Percentiles rank a stretch among this genome's conserved stretches.
Evolutionary conservation across 2,888 invertebrate genomes (phyloP).

Genomic region (Digitonthophagus gazella): DNA sequence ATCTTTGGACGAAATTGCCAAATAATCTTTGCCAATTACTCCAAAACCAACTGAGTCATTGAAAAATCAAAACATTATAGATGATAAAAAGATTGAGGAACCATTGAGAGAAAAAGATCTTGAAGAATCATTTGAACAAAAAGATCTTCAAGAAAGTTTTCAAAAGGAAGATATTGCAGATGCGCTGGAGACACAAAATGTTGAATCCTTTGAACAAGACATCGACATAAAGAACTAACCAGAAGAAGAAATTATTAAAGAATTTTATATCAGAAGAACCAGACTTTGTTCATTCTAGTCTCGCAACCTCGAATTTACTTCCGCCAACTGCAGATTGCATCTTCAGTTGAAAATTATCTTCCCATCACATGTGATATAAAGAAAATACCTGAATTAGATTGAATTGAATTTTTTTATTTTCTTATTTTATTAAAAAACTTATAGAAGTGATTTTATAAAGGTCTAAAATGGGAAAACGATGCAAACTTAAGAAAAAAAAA

Average conservation of each 20-base stretch:
- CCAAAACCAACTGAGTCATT: constrained; percentile 26
- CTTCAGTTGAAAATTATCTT: constrained; percentile 1
- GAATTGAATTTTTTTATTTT: too few species aligned
- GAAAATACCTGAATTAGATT: not conserved
- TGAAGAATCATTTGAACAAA: not conserved
- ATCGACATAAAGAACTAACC: too few species aligned
- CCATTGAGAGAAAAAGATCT: too few species aligned
- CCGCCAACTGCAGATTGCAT: not conserved
- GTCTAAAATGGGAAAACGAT: too few species aligned
- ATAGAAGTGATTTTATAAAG: too few species aligned
- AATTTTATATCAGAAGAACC: not conserved
- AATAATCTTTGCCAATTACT: constrained; percentile 23
- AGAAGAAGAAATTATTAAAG: not conserved
- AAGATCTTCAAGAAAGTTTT: not conserved
- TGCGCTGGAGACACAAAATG: too few species aligned
- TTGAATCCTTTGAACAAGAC: not conserved
- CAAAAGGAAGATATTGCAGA: too few species aligned
- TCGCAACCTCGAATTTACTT: not conserved
- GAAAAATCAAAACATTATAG: not conserved
- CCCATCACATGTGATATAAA: not conserved
- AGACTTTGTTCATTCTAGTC: not conserved
- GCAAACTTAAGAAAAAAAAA: too few species aligned
- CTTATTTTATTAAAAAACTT: too few species aligned
- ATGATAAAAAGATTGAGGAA: not conserved
- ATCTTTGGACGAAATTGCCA: constrained; percentile 26